phyloP scores from a whole-genome alignment of 2,888 invertebrate species.

The Himalopsyche kuldschensis region DNA sequence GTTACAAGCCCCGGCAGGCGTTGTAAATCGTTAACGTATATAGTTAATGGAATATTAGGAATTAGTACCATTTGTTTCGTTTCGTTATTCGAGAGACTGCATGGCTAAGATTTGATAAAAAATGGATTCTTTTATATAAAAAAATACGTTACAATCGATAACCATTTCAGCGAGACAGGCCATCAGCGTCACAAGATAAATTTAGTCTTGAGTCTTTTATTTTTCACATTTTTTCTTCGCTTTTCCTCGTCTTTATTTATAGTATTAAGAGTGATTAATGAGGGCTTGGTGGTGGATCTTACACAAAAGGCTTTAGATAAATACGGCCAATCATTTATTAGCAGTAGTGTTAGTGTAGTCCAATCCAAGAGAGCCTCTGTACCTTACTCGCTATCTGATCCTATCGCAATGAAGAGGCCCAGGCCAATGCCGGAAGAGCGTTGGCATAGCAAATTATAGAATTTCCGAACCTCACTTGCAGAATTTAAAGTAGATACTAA shows the following conservation, averaged over 20 bases:
- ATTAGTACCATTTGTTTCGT: background rate
- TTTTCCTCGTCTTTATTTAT: background rate
- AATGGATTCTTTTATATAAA: background rate
- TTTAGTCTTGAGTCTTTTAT: background rate
- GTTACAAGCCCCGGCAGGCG: background rate
- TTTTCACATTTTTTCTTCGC: background rate
- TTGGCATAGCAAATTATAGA: no score
- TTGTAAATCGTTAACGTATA: background rate
- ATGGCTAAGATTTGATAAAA: background rate
- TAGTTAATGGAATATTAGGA: background rate
- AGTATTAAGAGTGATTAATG: background rate
- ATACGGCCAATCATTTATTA: background rate
- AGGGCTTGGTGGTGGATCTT: background rate
- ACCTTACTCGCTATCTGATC: background rate
- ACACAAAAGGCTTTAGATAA: background rate
- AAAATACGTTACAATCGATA: background rate
- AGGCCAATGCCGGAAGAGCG: no score
- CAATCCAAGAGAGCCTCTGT: background rate
- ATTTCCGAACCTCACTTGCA: no score
- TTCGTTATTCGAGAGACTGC: background rate
- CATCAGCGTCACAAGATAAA: background rate
- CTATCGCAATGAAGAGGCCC: background rate
- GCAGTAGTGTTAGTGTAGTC: background rate
- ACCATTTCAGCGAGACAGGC: background rate
- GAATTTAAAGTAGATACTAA: no score